phyloP scores from a whole-genome alignment of 2,888 invertebrate genomes.

The Tricholauxania praeusta region DNA sequence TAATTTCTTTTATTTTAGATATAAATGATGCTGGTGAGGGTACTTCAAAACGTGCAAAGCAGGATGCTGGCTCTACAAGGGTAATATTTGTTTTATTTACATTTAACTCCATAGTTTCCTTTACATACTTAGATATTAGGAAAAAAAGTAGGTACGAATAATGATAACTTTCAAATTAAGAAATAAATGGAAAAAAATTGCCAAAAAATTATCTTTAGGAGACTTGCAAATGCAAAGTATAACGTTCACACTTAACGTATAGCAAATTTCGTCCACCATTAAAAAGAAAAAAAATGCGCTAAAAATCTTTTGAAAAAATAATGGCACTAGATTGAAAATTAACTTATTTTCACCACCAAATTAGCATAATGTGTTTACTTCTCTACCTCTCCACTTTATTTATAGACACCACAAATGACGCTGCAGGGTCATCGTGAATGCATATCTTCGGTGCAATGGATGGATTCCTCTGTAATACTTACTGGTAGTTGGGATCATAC shows the following conservation, averaged over 20 bases:
- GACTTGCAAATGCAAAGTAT: no score
- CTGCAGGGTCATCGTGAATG: constrained; percentile 94
- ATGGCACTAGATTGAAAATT: background rate
- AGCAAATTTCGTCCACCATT: no score
- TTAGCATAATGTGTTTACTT: no score
- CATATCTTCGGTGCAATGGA: constrained; percentile 88
- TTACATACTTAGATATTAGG: background rate
- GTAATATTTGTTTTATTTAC: constrained; percentile 63
- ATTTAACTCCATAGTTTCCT: no score
- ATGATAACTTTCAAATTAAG: background rate
- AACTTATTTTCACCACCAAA: background rate
- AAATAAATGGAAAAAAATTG: no score
- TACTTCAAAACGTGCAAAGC: constrained; percentile 72
- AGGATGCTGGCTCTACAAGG: constrained; percentile 70
- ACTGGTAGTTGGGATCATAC: constrained; percentile 97
- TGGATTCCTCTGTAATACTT: constrained; percentile 80
- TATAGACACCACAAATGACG: constrained; percentile 84
- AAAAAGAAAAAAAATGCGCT: no score
- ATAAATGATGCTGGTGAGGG: constrained; percentile 72
- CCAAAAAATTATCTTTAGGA: no score
- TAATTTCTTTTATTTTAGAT: constrained; percentile 60
- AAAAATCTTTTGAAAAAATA: no score
- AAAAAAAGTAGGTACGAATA: background rate
- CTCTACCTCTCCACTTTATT: constrained; percentile 11
- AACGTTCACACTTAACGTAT: no score